These are phyloP conservation scores for Pyralis farinalis DNA, from an alignment of 2,888 invertebrate genomes.

Conservation along the genomic window DNA sequence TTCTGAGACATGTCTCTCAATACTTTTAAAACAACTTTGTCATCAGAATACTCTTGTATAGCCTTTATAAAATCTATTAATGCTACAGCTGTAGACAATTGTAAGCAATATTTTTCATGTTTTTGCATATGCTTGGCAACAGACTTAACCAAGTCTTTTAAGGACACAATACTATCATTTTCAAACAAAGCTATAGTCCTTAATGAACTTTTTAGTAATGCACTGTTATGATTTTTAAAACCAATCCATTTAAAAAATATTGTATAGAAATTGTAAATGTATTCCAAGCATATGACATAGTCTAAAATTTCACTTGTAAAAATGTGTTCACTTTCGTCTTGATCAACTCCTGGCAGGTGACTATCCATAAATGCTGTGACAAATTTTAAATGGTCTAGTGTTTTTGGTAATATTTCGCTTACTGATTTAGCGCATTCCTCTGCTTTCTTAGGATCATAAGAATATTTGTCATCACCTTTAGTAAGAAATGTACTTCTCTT, in stretches of 20 bases:
- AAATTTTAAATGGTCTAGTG: conserved; percentile 48
- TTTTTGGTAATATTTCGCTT: conserved; percentile 48
- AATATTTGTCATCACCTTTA: conserved; percentile 38
- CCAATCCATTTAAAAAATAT: conserved; percentile 84
- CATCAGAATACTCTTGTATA: conserved; percentile 64
- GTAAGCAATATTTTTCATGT: conserved; percentile 74
- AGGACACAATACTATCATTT: conserved; percentile 38
- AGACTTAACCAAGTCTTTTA: conserved; percentile 55
- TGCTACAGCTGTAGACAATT: conserved; percentile 76
- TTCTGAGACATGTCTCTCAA: conserved; percentile 57
- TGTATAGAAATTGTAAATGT: conserved; percentile 78
- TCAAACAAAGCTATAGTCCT: conserved; percentile 52
- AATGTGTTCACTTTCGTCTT: conserved; percentile 37
- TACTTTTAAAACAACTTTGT: conserved; percentile 57
- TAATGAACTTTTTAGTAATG: conserved; percentile 55
- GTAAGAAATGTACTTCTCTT: conserved; percentile 58
- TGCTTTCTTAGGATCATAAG: conserved; percentile 52
- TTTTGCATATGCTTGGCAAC: conserved; percentile 59
- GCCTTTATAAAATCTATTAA: conserved; percentile 76
- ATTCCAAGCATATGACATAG: conserved; percentile 70
- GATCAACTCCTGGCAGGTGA: conserved; percentile 28
- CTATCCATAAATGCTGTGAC: conserved; percentile 46
- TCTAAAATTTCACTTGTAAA: conserved; percentile 41
- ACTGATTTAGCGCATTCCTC: conserved; percentile 52
- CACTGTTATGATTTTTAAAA: conserved; percentile 70